phyloP scores from a whole-genome alignment of 2,113 vertebrate genomes.

The Anolis sagrei region DNA sequence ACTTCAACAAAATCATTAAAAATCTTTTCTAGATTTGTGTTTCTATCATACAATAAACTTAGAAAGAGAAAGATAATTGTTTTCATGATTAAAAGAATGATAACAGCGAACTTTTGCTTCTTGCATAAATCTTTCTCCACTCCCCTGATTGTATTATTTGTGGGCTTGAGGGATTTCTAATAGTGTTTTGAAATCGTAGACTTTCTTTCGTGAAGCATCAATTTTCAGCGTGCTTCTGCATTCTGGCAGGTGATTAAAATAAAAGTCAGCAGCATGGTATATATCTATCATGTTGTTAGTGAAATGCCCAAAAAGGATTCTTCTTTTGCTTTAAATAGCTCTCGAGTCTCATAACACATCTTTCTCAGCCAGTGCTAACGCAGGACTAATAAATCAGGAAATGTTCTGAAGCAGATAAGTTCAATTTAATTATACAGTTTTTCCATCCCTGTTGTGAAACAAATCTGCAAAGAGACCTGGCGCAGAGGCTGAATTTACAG shows the following conservation, averaged over 20 bases:
- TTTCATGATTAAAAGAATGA: not conserved
- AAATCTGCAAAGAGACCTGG: conserved; percentile 24
- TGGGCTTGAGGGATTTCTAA: not conserved
- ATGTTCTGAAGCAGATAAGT: conserved; percentile 36
- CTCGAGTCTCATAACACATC: conserved; percentile 23
- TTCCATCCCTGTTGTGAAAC: not conserved
- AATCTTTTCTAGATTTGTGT: not conserved
- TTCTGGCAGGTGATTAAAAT: conserved; percentile 17
- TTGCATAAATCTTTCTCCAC: conserved; percentile 14
- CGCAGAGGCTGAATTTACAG: not conserved
- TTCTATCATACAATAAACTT: conserved; percentile 31
- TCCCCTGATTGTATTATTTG: not conserved
- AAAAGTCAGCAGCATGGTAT: conserved; percentile 16
- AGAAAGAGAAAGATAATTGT: not conserved
- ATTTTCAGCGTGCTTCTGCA: not conserved
- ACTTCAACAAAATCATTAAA: conserved; percentile 32
- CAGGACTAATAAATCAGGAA: conserved; percentile 50
- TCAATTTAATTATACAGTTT: conserved; percentile 41
- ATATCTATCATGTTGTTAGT: conserved; percentile 26
- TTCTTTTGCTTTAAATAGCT: conserved; percentile 40
- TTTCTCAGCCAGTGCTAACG: conserved; percentile 34
- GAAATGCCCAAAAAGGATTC: conserved; percentile 37
- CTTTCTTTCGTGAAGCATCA: not conserved
- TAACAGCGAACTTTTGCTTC: not conserved
- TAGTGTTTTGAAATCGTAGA: conserved; percentile 9